A percentile compares a stretch with the other conserved stretches of the same genome.
Evolutionary conservation across 2,797 vertebrate species (phyloP).

Genomic region (Xenops minutus): DNA sequence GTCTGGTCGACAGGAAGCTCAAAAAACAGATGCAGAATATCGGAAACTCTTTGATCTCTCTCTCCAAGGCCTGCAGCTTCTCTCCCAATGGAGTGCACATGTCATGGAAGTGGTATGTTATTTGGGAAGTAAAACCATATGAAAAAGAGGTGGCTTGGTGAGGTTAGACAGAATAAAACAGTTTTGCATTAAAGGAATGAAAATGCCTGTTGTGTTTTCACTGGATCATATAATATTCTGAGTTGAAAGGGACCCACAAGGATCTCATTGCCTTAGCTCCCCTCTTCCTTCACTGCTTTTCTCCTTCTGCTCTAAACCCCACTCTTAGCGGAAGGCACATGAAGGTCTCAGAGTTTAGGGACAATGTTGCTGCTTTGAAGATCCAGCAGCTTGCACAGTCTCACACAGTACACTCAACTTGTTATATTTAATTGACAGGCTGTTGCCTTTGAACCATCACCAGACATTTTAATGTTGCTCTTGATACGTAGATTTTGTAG

Average conservation of each 20-base stretch:
- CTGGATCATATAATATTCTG: background rate
- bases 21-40: slow-evolving; percentile 93
- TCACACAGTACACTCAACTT: background rate
- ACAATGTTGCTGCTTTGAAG: background rate
- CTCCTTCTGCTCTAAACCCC: background rate
- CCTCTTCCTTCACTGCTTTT: background rate
- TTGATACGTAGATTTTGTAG: background rate
- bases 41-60: slow-evolving; percentile 95
- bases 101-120: slow-evolving; percentile 98
- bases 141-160: background rate
- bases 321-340: background rate
- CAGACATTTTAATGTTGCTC: background rate
- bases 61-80: slow-evolving; percentile 94
- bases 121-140: background rate
- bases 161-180: background rate
- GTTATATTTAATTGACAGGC: background rate
- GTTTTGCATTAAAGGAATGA: background rate
- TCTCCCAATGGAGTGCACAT: slow-evolving; percentile 98
- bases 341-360: background rate
- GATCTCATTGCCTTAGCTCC: background rate
- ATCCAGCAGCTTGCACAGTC: background rate
- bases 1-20: slow-evolving; percentile 93
- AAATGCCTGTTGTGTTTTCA: background rate
- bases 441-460: background rate
- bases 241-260: background rate